These are phyloP conservation scores for Maconellicoccus hirsutus DNA, from an alignment of 1,140 invertebrate genomes.

Conservation along the genomic window DNA sequence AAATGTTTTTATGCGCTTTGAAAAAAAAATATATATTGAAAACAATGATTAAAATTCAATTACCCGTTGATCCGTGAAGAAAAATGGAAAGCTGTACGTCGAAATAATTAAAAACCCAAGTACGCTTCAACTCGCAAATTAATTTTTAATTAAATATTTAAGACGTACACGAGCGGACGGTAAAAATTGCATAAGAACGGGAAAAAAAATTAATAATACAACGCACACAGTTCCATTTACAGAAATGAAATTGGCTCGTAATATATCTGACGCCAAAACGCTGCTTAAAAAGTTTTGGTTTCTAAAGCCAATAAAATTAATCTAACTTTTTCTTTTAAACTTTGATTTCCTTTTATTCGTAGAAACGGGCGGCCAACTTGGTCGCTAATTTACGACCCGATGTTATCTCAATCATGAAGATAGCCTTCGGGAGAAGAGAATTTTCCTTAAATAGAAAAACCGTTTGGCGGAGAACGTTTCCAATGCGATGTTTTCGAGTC, in stretches of 20 bases:
- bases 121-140: background rate
- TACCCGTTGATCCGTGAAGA: no score
- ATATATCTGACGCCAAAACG: conserved; percentile 2
- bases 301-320: background rate
- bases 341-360: conserved; percentile 5
- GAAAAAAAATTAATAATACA: background rate
- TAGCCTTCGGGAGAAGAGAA: conserved; percentile 2
- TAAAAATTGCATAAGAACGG: background rate
- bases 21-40: no score
- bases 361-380: background rate
- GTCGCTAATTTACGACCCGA: conserved; percentile 1
- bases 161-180: background rate
- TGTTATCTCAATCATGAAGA: background rate
- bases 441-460: conserved; percentile 8
- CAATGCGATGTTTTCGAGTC: no score
- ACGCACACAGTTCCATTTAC: background rate
- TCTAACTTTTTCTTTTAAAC: conserved; percentile 9
- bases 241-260: background rate
- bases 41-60: no score
- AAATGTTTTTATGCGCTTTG: no score
- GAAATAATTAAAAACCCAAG: background rate
- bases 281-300: background rate
- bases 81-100: background rate
- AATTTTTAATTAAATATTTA: conserved; percentile 6
- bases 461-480: background rate